Conservation (phyloP, 1,140 invertebrate genomes). For the Hycleus cichorii region DNA sequence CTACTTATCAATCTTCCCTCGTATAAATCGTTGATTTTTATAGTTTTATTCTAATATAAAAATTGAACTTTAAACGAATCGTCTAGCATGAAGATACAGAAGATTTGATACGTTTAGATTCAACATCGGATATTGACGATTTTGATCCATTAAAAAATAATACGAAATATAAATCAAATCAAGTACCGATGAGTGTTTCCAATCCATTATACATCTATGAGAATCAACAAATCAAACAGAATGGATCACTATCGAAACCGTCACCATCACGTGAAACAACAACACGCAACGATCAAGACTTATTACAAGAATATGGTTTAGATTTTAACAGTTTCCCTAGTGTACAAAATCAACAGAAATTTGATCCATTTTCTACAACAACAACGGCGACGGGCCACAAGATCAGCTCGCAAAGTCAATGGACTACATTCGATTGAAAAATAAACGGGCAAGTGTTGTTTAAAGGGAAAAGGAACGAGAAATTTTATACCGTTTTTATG, state of each 20-base stretch:
- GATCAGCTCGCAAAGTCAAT: constrained; percentile 34
- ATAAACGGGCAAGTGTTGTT: not conserved
- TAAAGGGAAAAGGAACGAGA: too few species aligned
- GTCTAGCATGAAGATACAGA: constrained; percentile 40
- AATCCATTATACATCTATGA: constrained; percentile 40
- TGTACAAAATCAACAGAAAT: constrained; percentile 20
- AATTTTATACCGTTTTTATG: constrained; percentile 14
- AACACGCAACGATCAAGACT: constrained; percentile 42
- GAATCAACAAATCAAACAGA: constrained; percentile 26
- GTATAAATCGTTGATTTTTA: too few species aligned
- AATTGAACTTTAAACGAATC: not conserved
- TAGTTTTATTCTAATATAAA: too few species aligned
- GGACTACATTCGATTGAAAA: constrained; percentile 38
- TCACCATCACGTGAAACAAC: not conserved
- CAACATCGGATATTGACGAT: constrained; percentile 49
- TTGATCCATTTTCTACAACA: constrained; percentile 22
- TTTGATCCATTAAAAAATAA: constrained; percentile 50
- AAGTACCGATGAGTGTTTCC: constrained; percentile 32
- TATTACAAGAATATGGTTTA: constrained; percentile 49
- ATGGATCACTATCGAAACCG: constrained; percentile 10
- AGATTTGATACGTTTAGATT: constrained; percentile 55
- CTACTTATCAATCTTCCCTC: too few species aligned
- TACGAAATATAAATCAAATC: constrained; percentile 7
- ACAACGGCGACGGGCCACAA: constrained; percentile 3
- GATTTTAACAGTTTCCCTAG: constrained; percentile 43